phyloP scores from a whole-genome alignment of 53 echinoderm and acorn worm species.

The Henricia sp. region DNA sequence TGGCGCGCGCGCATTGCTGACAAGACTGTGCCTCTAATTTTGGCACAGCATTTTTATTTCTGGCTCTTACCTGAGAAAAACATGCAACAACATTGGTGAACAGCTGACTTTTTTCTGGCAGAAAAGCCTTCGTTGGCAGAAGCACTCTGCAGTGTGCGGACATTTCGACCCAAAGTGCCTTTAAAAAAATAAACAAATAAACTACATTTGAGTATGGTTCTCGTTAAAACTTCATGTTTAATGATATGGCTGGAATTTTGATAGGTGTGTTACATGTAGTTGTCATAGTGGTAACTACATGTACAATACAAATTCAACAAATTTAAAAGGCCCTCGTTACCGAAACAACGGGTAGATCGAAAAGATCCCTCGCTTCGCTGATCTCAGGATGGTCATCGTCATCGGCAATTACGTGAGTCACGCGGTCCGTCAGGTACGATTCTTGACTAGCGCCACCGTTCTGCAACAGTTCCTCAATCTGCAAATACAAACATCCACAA shows the following conservation, averaged over 20 bases:
- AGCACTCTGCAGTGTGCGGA: constrained; percentile 73
- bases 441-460: constrained; percentile 83
- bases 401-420: constrained; percentile 87
- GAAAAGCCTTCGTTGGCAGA: constrained; percentile 77
- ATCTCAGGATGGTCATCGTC: constrained; percentile 90
- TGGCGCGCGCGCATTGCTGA: no score
- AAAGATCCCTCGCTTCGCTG: constrained; percentile 89
- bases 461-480: constrained; percentile 80
- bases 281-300: no score
- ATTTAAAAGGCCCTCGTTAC: constrained; percentile 48
- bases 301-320: background rate
- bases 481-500: background rate
- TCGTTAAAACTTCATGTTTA: no score
- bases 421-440: constrained; percentile 81
- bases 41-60: no score
- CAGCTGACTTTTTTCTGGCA: constrained; percentile 68
- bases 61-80: constrained; percentile 77
- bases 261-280: no score
- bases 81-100: constrained; percentile 77
- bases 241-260: no score
- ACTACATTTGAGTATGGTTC: no score
- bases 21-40: no score
- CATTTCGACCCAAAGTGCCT: constrained; percentile 87
- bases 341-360: constrained; percentile 93
- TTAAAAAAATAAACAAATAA: background rate